Base-by-base conservation (phyloP, 2,888 invertebrate genomes). In the Pollenia amentaria region DNA sequence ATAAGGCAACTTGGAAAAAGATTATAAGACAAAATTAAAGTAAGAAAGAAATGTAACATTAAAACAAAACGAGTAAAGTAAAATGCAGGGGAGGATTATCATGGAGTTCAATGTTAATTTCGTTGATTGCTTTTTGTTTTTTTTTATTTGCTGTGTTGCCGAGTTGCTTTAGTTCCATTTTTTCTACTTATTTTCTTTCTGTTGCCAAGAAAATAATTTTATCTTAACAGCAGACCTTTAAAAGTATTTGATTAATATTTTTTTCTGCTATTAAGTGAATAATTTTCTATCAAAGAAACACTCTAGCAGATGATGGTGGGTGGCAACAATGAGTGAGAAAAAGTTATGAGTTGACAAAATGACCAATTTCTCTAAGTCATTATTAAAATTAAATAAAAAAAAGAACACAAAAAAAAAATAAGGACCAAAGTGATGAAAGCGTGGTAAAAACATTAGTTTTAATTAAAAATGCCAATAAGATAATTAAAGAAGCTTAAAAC, bases 71-170 rank as follows among this genome's bases (percentile, higher is more conserved):
- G 4, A 7, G 10, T 11, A 60, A 2, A 69, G 70, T 48, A 48
- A n/a, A 11, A 76, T 7, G 46, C 4, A 73, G 64, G 12, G 10
- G 14, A 12, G 46, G n/a, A 40, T 44, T 14, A 53, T 38, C 70
- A 65, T 64, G 77, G 57, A 77, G 73, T 78, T 84, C 55, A 84
- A 70, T 86, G 84, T 86, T 86, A 88, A 87, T 88, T 84, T 79
- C 80, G 86, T 78, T 88, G 87, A 88, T 88, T 88, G 82, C 88
- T 79, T 85, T 84, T 75, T 29, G 6, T 29, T 4, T 76, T 76
- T 11, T 21, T 53, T 48, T 21, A n/a, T 7, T n/a, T n/a, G 40
- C 48, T 60, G n/a, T 53, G 16, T 1, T 4, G 51, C n/a, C 29
- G 29, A 29, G 29, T 29, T 29, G 29, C 10, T 42, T 11, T 6